Evolutionary conservation across 2,797 vertebrate species (phyloP), one percentile per base, ranked within the genome.

Genomic region (Sternarchorhynchus goeldii): DNA sequence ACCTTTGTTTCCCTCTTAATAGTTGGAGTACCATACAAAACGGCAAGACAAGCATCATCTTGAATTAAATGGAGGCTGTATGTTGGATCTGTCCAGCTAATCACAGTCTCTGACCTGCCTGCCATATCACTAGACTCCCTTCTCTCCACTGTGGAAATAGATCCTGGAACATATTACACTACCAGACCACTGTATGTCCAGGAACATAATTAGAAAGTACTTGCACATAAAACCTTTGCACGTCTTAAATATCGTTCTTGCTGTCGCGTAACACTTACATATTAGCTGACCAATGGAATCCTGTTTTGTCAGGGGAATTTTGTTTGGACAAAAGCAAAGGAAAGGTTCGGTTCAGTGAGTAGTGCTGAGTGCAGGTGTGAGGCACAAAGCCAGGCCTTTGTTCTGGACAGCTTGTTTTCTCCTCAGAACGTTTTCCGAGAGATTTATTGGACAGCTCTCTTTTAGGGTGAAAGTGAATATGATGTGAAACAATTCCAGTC

Each of bases 131-230:
- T 50, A 70, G 25, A 25, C 66, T 68, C 1, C 34, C 5, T 41
- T 66, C 1, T 53, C 25, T 5, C 21, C 20, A 53, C 53, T 57
- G 53, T 39, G 18, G 55, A 57, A 58, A 21, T 5, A 14, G n/a
- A 58, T 55, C 34, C 29, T 36, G 31, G 45, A 12, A 10, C 17
- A 8, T 6, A 39, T 57, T 20, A 14, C 34, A 71, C 53, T 20
- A n/a, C 16, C 17, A 32, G 2, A 32, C 69, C 69, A 75, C 67
- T 58, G 36, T 66, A 50, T 76, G 55, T 32, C 50, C 58, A 31
- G 75, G 59, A 76, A 76, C 75, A 71, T 71, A 53, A 71, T 82
- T 71, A 20, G 67, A 18, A 65, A 78, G 74, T 74, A 60, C 77
- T 68, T 62, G 56, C 69, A 60, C 8, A 59, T 71, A 32, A 39